These are phyloP conservation scores for Martes martes DNA, from an alignment of 2,113 vertebrate species.

Conservation along the genomic window DNA sequence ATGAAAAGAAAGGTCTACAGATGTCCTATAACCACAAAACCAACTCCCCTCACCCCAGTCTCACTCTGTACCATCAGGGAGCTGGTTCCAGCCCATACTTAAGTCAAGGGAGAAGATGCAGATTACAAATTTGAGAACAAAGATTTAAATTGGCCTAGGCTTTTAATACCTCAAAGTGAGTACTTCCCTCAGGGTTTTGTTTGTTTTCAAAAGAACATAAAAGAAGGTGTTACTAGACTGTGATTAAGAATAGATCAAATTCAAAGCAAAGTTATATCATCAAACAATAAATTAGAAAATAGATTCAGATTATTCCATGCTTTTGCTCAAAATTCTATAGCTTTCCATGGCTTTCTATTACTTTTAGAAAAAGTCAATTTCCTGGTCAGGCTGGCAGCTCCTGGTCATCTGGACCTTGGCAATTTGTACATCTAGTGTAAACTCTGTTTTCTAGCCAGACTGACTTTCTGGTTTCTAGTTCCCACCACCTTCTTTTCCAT, in stretches of 20 bases:
- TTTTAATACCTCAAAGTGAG: background rate
- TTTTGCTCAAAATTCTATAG: background rate
- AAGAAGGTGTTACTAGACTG: background rate
- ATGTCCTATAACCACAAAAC: background rate
- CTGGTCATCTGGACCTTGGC: background rate
- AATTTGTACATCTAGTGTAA: background rate
- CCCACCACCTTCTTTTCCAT: background rate
- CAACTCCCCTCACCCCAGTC: background rate
- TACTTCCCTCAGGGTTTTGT: background rate
- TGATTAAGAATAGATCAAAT: background rate
- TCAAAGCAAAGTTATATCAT: background rate
- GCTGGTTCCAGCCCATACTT: background rate
- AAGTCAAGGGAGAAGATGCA: background rate
- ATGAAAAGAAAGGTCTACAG: background rate
- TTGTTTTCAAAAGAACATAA: background rate
- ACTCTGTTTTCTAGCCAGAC: background rate
- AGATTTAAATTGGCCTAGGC: background rate
- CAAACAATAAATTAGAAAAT: background rate
- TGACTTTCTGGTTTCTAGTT: background rate
- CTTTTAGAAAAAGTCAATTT: background rate
- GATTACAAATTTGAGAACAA: background rate
- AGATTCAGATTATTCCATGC: background rate
- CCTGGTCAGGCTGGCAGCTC: background rate
- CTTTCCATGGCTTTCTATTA: background rate
- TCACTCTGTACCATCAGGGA: background rate